Evolutionary conservation across 1,140 invertebrate species (phyloP).

Genomic region (Muscidifurax raptorellus): DNA sequence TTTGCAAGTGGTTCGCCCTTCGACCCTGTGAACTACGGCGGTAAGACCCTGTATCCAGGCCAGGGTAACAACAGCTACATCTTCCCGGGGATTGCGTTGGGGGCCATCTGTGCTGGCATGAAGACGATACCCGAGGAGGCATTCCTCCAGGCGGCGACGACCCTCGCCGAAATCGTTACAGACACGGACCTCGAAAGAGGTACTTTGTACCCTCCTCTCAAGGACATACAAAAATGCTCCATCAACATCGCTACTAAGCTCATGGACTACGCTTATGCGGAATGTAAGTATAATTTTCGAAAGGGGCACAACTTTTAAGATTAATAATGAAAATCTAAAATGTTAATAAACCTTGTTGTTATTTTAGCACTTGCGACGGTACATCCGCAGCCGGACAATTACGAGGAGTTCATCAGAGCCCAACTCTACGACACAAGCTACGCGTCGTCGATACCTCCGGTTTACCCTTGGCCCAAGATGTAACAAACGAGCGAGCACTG

Average conservation of each 20-base stretch:
- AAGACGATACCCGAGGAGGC: constrained; percentile 90
- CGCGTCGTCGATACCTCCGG: constrained; percentile 79
- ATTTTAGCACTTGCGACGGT: constrained; percentile 84
- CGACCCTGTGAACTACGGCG: constrained; percentile 85
- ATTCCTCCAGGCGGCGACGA: constrained; percentile 91
- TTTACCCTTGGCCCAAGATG: constrained; percentile 81
- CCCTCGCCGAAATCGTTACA: constrained; percentile 89
- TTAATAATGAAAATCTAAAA: neutral
- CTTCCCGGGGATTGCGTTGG: constrained; percentile 95
- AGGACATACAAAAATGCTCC: constrained; percentile 92
- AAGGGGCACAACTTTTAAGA: too few species aligned
- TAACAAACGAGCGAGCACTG: constrained; percentile 53
- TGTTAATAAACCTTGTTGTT: neutral
- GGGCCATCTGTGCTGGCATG: constrained; percentile 88
- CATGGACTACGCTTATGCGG: constrained; percentile 91
- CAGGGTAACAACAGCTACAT: constrained; percentile 99
- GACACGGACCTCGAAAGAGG: constrained; percentile 89
- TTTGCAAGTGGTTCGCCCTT: constrained; percentile 97
- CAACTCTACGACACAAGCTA: constrained; percentile 89
- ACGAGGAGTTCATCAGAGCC: constrained; percentile 84
- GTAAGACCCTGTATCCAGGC: constrained; percentile 87
- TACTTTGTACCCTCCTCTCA: constrained; percentile 95
- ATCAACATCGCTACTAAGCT: constrained; percentile 90
- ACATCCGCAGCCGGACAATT: constrained; percentile 86
- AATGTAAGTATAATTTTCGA: constrained; percentile 77